Evolutionary conservation across 2,113 vertebrate genomes (phyloP), one percentile per base, ranked within the genome.

Genomic region (Ciconia boyciana): DNA sequence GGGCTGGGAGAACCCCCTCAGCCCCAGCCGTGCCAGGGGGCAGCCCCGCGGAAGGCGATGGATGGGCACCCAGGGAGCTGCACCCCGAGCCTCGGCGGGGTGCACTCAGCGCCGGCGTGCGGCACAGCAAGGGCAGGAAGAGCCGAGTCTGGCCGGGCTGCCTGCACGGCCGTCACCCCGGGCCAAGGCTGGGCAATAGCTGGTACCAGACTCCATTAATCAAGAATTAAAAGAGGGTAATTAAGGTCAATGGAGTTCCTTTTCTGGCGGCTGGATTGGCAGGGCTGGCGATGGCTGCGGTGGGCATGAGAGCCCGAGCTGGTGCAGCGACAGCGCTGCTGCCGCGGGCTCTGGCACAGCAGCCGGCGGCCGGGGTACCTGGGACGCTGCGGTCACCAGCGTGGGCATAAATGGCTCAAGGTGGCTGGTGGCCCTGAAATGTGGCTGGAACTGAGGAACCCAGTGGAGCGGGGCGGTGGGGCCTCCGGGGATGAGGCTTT

Each of bases 391-490:
- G 2, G 24, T 8, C 54, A 12, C 19, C 25, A 7, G 15, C 1
- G 6, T 0, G 5, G 2, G 25, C 9, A 2, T 20, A 29, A 41
- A 48, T 2, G n/a, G 34, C 6, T 41, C 6, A 6, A 41, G 22
- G 34, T 15, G 31, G 6, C 10, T 4, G 9, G 25, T 14, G 44
- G 62, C 13, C 31, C 44, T 6, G 2, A 31, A 29, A 11, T 1
- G 36, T 16, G 15, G 4, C 46, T 44, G 84, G 39, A 13, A 19
- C 12, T 0, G 11, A 32, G 44, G 36, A 11, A 44, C 26, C 44
- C 19, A 1, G 44, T 4, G 4, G 64, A 12, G 13, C 0, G 4
- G 43, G 51, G 12, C 6, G 1, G 29, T 2, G 11, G 70, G 22
- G 10, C 16, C 49, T 21, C 26, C 36, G 20, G 43, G 41, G 41